These are phyloP conservation scores for Eumacrocentrus americanus DNA, from an alignment of 2,888 invertebrate species.

Conservation along the genomic window DNA sequence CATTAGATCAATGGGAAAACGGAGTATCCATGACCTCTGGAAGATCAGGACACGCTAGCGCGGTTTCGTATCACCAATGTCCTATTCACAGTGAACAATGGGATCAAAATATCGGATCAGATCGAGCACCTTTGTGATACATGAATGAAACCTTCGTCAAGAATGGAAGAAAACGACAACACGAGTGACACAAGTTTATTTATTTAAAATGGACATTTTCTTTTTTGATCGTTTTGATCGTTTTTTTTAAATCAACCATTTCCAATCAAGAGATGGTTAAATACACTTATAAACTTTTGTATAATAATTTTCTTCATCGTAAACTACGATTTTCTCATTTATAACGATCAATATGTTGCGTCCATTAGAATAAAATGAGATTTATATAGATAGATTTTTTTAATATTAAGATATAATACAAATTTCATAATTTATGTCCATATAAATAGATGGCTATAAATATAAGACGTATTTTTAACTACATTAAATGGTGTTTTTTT, in stretches of 20 bases:
- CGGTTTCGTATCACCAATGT: slow-evolving; percentile 82
- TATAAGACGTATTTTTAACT: too few relatives aligned
- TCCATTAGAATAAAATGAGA: background rate
- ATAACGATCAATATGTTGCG: background rate
- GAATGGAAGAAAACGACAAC: slow-evolving; percentile 29
- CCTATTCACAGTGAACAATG: slow-evolving; percentile 60
- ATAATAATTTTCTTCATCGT: background rate
- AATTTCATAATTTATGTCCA: background rate
- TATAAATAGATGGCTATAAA: background rate
- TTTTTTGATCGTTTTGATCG: slow-evolving; percentile 1
- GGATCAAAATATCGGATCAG: slow-evolving; percentile 43
- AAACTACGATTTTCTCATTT: background rate
- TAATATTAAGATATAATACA: background rate
- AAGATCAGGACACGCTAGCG: slow-evolving; percentile 90
- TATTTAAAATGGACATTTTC: background rate
- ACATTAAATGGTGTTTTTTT: too few relatives aligned
- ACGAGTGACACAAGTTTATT: slow-evolving; percentile 22
- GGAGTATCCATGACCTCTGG: slow-evolving; percentile 82
- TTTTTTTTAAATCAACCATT: background rate
- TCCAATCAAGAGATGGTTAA: background rate
- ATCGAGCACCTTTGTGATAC: slow-evolving; percentile 43
- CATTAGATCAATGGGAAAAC: slow-evolving; percentile 75
- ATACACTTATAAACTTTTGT: background rate
- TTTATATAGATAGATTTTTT: slow-evolving; percentile 1
- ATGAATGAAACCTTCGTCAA: slow-evolving; percentile 19